Percentiles rank a stretch among this genome's conserved stretches.
Conservation (phyloP, 2,888 invertebrate species). For the Lamellibrachia satsuma region DNA sequence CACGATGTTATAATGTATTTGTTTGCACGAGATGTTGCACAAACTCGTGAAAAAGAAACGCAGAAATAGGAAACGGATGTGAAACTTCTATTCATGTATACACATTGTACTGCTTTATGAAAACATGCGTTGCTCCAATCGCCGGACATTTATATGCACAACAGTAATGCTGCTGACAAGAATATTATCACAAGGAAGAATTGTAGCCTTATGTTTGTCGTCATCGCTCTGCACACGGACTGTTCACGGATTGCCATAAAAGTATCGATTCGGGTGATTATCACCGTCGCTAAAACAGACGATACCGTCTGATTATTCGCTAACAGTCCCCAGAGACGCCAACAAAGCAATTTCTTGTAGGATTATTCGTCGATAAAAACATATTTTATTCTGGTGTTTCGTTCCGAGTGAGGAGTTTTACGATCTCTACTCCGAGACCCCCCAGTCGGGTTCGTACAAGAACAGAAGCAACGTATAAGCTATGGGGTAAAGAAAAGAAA, state of each 20-base stretch:
- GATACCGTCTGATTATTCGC: not conserved
- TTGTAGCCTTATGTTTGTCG: not conserved
- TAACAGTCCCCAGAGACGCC: not conserved
- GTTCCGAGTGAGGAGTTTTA: not conserved
- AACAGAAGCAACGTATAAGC: not conserved
- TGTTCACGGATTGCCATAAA: not conserved
- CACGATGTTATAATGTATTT: too few relatives aligned
- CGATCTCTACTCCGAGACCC: not conserved
- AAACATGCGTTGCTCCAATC: too few relatives aligned
- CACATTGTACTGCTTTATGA: too few relatives aligned
- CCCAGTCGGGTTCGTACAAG: not conserved
- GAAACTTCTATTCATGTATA: too few relatives aligned
- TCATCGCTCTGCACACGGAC: not conserved
- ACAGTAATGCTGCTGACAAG: not conserved
- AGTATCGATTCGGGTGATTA: not conserved
- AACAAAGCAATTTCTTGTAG: not conserved
- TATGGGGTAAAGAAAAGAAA: not conserved
- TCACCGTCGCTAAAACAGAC: conserved; percentile 1
- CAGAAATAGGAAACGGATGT: too few relatives aligned
- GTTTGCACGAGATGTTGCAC: too few relatives aligned
- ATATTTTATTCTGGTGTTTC: not conserved
- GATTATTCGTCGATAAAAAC: conserved; percentile 6
- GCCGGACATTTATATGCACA: too few relatives aligned
- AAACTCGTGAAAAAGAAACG: too few relatives aligned
- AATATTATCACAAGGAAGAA: not conserved